Conservation (phyloP, 2,113 vertebrate genomes). For the Kobus ellipsiprymnus region DNA sequence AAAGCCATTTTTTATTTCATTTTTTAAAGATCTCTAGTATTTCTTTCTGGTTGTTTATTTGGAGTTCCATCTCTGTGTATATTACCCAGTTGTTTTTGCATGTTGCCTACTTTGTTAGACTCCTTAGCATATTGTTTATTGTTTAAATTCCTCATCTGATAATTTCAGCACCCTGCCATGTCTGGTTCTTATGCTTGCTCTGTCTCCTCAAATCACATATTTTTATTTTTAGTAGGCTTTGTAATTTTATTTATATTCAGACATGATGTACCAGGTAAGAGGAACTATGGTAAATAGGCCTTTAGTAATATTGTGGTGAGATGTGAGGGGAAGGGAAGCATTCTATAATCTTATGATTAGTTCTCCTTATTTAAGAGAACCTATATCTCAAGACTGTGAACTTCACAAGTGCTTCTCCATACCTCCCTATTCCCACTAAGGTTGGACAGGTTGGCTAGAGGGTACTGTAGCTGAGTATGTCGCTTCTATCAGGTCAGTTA, state of each 20-base stretch:
- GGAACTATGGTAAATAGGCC: neutral
- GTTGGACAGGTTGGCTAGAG: neutral
- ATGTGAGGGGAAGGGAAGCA: neutral
- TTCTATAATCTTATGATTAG: neutral
- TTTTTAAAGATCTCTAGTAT: neutral
- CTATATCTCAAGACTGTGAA: neutral
- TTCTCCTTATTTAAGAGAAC: neutral
- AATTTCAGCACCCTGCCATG: neutral
- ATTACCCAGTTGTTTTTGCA: neutral
- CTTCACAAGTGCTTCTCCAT: neutral
- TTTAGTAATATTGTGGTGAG: neutral
- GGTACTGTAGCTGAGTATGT: neutral
- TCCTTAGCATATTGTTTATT: neutral
- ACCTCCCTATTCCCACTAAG: neutral
- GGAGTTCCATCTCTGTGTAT: neutral
- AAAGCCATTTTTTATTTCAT: neutral
- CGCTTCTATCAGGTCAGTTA: neutral
- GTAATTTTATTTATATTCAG: neutral
- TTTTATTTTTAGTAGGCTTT: neutral
- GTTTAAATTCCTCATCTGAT: neutral
- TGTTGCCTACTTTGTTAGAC: neutral
- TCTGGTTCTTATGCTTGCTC: neutral
- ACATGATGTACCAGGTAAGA: neutral
- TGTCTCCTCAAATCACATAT: neutral
- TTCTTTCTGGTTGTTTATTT: neutral